phyloP scores from a whole-genome alignment of 2,113 vertebrate genomes.

The Nettapus auritus region DNA sequence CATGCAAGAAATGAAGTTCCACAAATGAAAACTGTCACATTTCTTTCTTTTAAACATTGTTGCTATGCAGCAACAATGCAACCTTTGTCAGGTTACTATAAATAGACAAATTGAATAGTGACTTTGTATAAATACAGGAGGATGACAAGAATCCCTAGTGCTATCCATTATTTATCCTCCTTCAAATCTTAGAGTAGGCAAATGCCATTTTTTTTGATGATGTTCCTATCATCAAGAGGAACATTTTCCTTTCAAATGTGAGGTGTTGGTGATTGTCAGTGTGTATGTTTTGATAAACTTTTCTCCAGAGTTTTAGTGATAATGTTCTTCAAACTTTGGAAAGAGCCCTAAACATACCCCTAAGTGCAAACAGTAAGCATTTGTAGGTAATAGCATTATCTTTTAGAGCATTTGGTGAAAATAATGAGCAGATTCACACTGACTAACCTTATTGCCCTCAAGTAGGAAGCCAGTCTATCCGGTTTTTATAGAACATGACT shows the following conservation, averaged over 20 bases:
- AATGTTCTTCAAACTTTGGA: neutral
- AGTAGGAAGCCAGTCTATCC: accelerated
- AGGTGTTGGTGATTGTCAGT: neutral
- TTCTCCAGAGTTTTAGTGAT: neutral
- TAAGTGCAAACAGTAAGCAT: neutral
- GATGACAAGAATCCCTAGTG: neutral
- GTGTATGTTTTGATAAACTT: neutral
- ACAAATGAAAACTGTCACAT: neutral
- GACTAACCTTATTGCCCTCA: neutral
- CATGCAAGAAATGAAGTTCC: neutral
- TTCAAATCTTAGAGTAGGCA: neutral
- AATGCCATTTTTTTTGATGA: neutral
- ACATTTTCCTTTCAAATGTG: neutral
- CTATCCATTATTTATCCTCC: neutral
- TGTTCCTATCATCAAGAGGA: neutral
- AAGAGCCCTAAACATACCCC: neutral
- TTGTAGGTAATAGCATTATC: neutral
- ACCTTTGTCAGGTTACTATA: neutral
- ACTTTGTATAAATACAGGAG: neutral
- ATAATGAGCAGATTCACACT: neutral
- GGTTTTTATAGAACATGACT: neutral
- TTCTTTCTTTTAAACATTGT: neutral
- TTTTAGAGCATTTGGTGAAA: neutral
- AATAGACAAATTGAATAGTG: neutral
- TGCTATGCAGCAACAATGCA: neutral